A percentile compares a stretch with the other conserved stretches of the same genome.
Conservation (phyloP, 2,797 vertebrate species). For the Sebastes paucispinis region DNA sequence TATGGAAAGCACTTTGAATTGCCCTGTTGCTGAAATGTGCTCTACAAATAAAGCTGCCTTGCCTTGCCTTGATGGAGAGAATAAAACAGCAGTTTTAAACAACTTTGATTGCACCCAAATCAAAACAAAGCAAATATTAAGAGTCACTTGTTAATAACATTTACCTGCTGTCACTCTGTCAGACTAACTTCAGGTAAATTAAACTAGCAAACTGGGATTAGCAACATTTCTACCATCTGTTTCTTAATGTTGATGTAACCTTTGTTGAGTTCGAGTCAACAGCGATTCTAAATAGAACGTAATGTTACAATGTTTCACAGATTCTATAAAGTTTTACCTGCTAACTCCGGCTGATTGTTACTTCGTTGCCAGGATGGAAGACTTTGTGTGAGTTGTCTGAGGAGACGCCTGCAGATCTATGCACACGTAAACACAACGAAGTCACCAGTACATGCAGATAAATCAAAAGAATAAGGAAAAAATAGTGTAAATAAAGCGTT, state of each 20-base stretch:
- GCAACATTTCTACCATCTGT: not conserved
- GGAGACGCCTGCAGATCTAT: conserved; percentile 47
- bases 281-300: too few relatives aligned
- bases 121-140: not conserved
- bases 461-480: rapidly evolving
- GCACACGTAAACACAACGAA: conserved; percentile 54
- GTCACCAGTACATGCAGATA: not conserved
- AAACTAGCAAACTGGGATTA: not conserved
- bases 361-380: conserved; percentile 68
- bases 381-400: not conserved
- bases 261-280: too few relatives aligned
- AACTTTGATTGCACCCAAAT: not conserved
- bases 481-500: not conserved
- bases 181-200: conserved; percentile 35
- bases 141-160: not conserved
- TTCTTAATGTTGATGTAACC: not conserved
- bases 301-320: conserved; percentile 1
- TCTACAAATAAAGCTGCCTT: too few relatives aligned
- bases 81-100: not conserved
- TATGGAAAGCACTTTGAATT: too few relatives aligned
- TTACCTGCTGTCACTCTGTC: not conserved
- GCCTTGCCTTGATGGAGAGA: too few relatives aligned
- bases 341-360: conserved; percentile 37
- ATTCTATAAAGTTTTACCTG: conserved; percentile 70
- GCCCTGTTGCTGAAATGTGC: too few relatives aligned